These are phyloP conservation scores for Nymphalis c-album DNA, from an alignment of 2,888 invertebrate genomes.

Conservation along the genomic window DNA sequence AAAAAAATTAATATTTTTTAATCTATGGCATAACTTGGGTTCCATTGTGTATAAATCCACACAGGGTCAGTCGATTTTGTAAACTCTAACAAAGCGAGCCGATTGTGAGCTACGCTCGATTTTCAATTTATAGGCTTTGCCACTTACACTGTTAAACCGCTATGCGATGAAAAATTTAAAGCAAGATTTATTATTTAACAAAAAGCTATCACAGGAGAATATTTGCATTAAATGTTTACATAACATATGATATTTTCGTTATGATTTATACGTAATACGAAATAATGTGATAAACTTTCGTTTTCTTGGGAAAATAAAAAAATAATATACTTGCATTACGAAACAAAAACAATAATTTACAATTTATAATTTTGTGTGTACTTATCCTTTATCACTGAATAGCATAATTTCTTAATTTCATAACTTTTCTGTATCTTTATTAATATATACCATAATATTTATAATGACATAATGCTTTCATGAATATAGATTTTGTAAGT, in stretches of 20 bases:
- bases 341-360: no score
- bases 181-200: background rate
- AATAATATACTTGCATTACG: no score
- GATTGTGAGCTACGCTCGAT: constrained; percentile 23
- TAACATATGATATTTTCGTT: background rate
- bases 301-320: background rate
- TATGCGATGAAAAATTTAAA: constrained; percentile 5
- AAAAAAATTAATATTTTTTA: background rate
- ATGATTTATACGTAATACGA: no score
- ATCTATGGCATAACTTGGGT: constrained; percentile 4
- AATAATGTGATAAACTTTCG: background rate
- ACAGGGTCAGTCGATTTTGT: constrained; percentile 32
- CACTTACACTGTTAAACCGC: constrained; percentile 12
- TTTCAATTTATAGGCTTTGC: constrained; percentile 22
- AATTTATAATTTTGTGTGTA: no score
- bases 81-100: constrained; percentile 31
- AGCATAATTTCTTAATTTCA: no score
- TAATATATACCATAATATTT: no score
- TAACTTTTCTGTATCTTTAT: no score
- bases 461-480: no score
- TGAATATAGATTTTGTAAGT: no score
- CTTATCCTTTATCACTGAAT: no score
- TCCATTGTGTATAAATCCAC: constrained; percentile 15
- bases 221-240: background rate
- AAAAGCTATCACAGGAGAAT: background rate